Evolutionary conservation across 2,113 vertebrate genomes (phyloP).

Genomic region (Cynopterus brachyotis): DNA sequence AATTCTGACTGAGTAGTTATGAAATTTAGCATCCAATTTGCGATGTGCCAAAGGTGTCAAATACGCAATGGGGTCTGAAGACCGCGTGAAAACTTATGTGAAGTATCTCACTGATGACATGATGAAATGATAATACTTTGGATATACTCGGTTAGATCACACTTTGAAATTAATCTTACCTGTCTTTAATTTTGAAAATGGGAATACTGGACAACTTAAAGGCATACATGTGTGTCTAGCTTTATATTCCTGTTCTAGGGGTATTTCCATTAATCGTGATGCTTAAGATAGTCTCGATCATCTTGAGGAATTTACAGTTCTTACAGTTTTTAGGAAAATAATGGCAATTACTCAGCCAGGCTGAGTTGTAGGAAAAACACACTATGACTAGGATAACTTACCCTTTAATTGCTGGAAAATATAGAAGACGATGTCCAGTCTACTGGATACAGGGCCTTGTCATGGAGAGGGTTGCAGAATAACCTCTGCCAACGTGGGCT

Average conservation of each 20-base stretch:
- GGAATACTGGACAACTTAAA: background rate
- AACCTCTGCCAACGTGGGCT: background rate
- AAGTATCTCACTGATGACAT: background rate
- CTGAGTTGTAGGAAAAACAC: background rate
- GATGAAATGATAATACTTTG: background rate
- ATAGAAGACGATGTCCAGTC: background rate
- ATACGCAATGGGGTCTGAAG: background rate
- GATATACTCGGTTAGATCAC: background rate
- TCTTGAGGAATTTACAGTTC: background rate
- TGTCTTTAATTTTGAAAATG: background rate
- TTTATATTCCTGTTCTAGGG: background rate
- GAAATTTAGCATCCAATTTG: background rate
- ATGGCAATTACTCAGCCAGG: background rate
- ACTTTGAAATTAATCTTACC: background rate
- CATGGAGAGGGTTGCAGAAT: too few species aligned
- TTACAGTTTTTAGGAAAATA: background rate
- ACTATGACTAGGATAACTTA: background rate
- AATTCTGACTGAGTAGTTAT: background rate
- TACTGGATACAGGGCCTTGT: background rate
- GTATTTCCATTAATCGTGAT: background rate
- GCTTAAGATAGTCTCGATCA: background rate
- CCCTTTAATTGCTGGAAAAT: background rate
- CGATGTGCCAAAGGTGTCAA: background rate
- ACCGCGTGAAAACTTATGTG: background rate
- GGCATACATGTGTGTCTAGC: too few species aligned